phyloP scores from a whole-genome alignment of 2,888 invertebrate species.

The Himalopsyche anomala region DNA sequence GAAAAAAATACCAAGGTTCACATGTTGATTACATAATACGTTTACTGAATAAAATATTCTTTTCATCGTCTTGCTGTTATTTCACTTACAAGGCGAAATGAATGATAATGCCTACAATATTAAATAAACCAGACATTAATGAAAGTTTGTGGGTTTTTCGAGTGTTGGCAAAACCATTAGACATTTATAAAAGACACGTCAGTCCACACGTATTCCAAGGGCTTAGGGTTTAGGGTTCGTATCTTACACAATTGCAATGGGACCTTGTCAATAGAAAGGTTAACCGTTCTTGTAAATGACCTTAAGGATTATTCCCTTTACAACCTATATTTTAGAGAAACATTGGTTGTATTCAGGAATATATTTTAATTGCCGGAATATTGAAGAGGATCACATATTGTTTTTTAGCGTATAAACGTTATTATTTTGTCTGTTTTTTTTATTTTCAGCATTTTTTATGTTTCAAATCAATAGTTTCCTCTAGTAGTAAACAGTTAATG shows the following conservation, averaged over 20 bases:
- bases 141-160: background rate
- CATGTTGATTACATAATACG: too few species aligned
- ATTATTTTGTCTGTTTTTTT: too few species aligned
- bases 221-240: conserved; percentile 5
- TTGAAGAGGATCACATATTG: too few species aligned
- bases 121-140: background rate
- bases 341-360: background rate
- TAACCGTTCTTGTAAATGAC: conserved; percentile 12
- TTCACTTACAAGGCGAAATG: background rate
- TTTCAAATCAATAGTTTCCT: too few species aligned
- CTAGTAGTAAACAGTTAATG: too few species aligned
- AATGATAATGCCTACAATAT: background rate
- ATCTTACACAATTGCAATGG: conserved; percentile 7
- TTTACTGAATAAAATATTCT: too few species aligned
- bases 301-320: background rate
- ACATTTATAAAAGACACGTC: conserved; percentile 26
- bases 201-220: conserved; percentile 3
- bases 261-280: conserved; percentile 6
- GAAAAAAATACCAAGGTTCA: too few species aligned
- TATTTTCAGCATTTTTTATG: too few species aligned
- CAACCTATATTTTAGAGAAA: background rate
- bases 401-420: too few species aligned
- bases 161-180: conserved; percentile 31
- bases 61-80: too few species aligned
- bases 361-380: too few species aligned